Percentiles rank a stretch among this genome's conserved stretches.
phyloP scores from a whole-genome alignment of 2,113 vertebrate species.

The Potamarius usumacintae region DNA sequence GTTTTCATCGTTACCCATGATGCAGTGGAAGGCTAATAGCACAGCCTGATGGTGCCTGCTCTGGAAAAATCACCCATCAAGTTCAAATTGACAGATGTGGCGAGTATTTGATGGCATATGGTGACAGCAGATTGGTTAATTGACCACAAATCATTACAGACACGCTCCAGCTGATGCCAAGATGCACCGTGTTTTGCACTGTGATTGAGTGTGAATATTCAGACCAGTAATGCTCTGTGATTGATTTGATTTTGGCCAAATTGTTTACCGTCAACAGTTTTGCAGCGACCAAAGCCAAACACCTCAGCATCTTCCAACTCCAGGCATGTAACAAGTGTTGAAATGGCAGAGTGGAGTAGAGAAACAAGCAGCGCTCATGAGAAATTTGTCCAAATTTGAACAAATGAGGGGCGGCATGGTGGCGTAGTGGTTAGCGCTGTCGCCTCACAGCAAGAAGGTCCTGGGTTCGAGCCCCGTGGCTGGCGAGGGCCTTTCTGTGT shows the following conservation, averaged over 20 bases:
- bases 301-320: background rate
- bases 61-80: background rate
- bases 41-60: background rate
- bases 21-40: background rate
- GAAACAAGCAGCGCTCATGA: background rate
- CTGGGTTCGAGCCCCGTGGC: too few species aligned
- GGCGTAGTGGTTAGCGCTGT: too few species aligned
- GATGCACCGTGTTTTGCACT: background rate
- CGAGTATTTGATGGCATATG: background rate
- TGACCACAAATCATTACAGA: slow-evolving; percentile 1
- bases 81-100: slow-evolving; percentile 12
- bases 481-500: too few species aligned
- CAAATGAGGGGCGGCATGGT: background rate
- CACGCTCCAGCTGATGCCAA: background rate
- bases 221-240: background rate
- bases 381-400: background rate
- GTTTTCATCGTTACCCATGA: background rate
- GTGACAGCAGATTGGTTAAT: slow-evolving; percentile 12
- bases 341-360: background rate
- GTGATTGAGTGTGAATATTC: background rate
- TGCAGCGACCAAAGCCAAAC: background rate
- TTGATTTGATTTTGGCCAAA: background rate
- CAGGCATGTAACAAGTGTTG: background rate
- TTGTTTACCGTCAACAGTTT: background rate
- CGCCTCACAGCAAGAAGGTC: too few species aligned